These are phyloP conservation scores for Gymnarchus niloticus DNA, from an alignment of 2,113 vertebrate species.

Conservation along the genomic window DNA sequence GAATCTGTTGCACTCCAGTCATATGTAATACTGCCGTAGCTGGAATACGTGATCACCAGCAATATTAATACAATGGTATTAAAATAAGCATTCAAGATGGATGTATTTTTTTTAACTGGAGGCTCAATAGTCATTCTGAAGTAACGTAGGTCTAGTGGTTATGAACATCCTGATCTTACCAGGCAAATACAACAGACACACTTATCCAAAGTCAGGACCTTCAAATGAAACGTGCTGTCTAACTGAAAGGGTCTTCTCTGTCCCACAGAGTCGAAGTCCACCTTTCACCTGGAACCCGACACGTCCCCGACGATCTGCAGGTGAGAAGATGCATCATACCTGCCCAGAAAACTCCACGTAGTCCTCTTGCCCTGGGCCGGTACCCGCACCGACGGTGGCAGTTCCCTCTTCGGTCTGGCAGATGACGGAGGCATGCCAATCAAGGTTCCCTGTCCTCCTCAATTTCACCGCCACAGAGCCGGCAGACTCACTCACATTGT, in stretches of 20 bases:
- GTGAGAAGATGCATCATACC: slow-evolving; percentile 55
- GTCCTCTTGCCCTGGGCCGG: slow-evolving; percentile 72
- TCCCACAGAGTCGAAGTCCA: neutral
- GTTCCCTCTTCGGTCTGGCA: slow-evolving; percentile 80
- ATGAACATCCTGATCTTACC: neutral
- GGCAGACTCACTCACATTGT: slow-evolving; percentile 77
- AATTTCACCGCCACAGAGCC: slow-evolving; percentile 75
- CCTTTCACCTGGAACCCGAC: neutral
- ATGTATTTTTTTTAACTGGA: neutral
- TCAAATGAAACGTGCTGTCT: neutral
- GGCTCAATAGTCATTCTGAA: neutral
- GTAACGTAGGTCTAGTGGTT: neutral
- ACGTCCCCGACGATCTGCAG: neutral
- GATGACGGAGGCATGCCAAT: slow-evolving; percentile 86
- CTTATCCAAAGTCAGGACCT: neutral
- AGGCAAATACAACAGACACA: neutral
- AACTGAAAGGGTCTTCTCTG: neutral
- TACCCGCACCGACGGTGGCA: slow-evolving; percentile 58
- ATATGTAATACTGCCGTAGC: neutral
- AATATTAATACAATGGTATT: neutral
- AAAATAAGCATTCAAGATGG: neutral
- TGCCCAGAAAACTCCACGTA: slow-evolving; percentile 85
- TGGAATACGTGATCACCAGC: neutral
- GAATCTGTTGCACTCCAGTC: neutral
- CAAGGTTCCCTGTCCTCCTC: slow-evolving; percentile 80